Conservation (phyloP, 2,113 vertebrate species). For the Macquaria australasica region DNA sequence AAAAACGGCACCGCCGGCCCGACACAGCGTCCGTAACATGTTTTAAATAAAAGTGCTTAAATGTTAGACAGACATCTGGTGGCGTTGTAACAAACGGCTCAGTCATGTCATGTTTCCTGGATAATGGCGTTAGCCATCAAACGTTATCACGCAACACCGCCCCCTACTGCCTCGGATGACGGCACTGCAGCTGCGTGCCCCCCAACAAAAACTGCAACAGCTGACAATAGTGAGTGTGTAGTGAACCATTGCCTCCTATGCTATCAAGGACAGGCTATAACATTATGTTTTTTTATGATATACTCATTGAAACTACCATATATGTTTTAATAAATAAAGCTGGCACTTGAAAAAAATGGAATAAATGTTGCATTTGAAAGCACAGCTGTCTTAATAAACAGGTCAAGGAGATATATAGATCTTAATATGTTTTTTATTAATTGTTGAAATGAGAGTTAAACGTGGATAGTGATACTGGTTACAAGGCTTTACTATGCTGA, state of each 20-base stretch:
- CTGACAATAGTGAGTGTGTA: too few species aligned
- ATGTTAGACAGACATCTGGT: neutral
- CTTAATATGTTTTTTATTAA: neutral
- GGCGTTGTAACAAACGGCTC: neutral
- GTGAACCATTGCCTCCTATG: too few species aligned
- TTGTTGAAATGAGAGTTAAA: neutral
- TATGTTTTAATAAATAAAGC: neutral
- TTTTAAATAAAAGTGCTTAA: neutral
- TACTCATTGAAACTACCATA: neutral
- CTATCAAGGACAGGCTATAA: too few species aligned
- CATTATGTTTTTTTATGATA: neutral
- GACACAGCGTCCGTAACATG: slow-evolving; percentile 33
- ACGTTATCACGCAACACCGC: neutral
- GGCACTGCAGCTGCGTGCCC: neutral
- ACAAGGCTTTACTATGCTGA: too few species aligned
- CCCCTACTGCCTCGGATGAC: neutral
- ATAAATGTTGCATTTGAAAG: neutral
- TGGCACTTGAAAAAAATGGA: too few species aligned
- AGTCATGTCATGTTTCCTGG: neutral
- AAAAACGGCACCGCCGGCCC: slow-evolving; percentile 11
- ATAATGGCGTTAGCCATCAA: neutral
- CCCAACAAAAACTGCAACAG: too few species aligned
- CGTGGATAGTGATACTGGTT: neutral
- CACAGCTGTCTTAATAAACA: neutral
- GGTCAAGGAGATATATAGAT: neutral